A percentile compares a stretch with the other conserved stretches of the same genome.
Evolutionary conservation across 2,797 vertebrate species (phyloP).

Genomic region (Schizopygopsis malacanthus): DNA sequence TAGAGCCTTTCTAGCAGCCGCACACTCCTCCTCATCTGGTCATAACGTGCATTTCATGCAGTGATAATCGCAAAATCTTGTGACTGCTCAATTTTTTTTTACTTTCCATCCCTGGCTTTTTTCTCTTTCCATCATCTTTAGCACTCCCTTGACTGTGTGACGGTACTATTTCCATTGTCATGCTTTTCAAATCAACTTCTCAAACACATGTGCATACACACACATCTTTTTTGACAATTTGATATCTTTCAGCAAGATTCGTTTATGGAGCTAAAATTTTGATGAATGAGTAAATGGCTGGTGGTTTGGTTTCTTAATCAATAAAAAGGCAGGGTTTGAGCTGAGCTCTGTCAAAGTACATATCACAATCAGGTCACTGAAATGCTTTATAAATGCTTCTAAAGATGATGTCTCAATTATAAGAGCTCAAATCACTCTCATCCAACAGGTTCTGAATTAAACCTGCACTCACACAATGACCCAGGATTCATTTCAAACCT

Average conservation of each 20-base stretch:
- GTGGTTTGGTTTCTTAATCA: constrained; percentile 34
- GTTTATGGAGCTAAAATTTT: constrained; percentile 7
- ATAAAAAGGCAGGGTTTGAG: background rate
- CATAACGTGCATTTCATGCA: constrained; percentile 39
- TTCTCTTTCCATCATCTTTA: constrained; percentile 49
- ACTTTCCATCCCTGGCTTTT: constrained; percentile 23
- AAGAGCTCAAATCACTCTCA: constrained; percentile 11
- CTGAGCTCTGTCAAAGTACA: constrained; percentile 11
- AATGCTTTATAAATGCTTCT: background rate
- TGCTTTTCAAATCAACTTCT: constrained; percentile 62
- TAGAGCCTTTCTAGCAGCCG: constrained; percentile 26
- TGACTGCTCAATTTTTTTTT: constrained; percentile 40
- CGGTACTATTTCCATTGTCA: constrained; percentile 58
- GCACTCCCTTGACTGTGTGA: constrained; percentile 54
- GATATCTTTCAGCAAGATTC: constrained; percentile 30
- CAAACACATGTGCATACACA: constrained; percentile 15
- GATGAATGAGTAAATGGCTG: constrained; percentile 23
- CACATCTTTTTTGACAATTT: constrained; percentile 30
- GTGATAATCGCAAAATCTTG: constrained; percentile 54
- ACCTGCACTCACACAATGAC: background rate
- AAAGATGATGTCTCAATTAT: background rate
- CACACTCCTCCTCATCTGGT: constrained; percentile 30
- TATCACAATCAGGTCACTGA: background rate
- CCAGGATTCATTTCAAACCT: background rate
- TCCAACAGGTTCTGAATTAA: constrained; percentile 9